Base-by-base conservation (phyloP, 2,888 invertebrate genomes). In the Melitaea athalia region DNA sequence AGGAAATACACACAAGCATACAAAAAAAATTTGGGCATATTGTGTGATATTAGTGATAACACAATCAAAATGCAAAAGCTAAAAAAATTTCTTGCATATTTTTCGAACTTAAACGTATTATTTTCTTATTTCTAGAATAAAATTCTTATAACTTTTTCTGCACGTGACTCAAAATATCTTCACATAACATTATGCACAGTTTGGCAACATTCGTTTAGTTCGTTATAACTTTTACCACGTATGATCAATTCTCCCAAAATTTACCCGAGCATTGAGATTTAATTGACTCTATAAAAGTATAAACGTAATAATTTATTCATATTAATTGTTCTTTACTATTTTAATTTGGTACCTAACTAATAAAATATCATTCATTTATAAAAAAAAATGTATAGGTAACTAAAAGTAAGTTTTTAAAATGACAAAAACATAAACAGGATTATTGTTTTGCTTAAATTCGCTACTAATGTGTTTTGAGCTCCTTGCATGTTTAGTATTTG, bases 101-200 rank as follows among this genome's bases (percentile, higher is more conserved):
- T 45, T 45, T 45, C 4, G 4, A n/a, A 49, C 47, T n/a, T n/a
- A 38, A 42, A 33, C 24, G n/a, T 61, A 33, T 49, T n/a, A n/a
- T 24, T 33, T 33, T n/a, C 11, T 61, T 61, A 61, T 49, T 50
- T n/a, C n/a, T 38, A 47, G 12, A 49, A 33, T 10, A 49, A 62
- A 47, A 49, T 62, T 67, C 57, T 57, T 57, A 42, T 57, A 62
- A 57, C 57, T 65, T 65, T 68, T 69, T 65, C 65, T 59, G 59
- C 63, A 63, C 63, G 53, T 65, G 62, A 69, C 63, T 63, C 47
- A 52, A 63, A 69, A 69, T 69, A 65, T 65, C 69, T 59, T 45
- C 42, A 42, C 45, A 59, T 69, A 59, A 62, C 69, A 62, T 65
- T 69, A 53, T 65, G 65, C 31, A 62, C 59, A 62, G 62, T 65